A percentile compares a stretch with the other conserved stretches of the same genome.
These are phyloP conservation scores for Leptinotarsa juncta DNA, from an alignment of 2,888 invertebrate genomes.

Conservation along the genomic window DNA sequence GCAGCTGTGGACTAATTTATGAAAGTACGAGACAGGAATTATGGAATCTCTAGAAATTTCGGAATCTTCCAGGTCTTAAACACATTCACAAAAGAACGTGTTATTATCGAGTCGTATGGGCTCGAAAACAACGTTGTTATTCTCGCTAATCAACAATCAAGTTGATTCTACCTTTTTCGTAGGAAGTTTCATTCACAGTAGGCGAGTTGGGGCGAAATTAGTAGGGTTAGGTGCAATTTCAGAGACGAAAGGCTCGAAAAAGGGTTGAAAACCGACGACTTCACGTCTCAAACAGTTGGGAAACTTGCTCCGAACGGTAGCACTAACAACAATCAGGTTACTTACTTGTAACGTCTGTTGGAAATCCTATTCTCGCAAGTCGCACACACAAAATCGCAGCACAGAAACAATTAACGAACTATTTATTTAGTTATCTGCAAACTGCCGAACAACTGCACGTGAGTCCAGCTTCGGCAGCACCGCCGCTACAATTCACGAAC, in stretches of 20 bases:
- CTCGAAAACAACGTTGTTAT: neutral
- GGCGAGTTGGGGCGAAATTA: neutral
- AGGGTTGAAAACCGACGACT: neutral
- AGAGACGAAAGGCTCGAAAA: neutral
- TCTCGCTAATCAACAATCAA: neutral
- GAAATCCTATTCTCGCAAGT: conserved; percentile 28
- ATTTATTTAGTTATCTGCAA: conserved; percentile 33
- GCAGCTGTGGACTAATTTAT: conserved; percentile 24
- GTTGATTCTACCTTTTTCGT: neutral
- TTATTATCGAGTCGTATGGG: neutral
- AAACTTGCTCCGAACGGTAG: neutral
- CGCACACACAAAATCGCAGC: conserved; percentile 61
- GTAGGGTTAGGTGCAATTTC: neutral
- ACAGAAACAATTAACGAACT: conserved; percentile 57
- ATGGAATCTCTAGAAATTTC: neutral
- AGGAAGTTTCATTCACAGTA: neutral
- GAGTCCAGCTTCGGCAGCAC: conserved; percentile 59
- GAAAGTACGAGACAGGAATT: neutral
- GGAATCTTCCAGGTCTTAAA: neutral
- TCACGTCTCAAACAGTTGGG: neutral
- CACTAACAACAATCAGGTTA: neutral
- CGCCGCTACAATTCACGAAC: conserved; percentile 49
- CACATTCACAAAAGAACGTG: neutral
- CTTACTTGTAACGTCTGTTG: conserved; percentile 14
- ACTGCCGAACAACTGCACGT: conserved; percentile 58